phyloP scores from a whole-genome alignment of 2,797 vertebrate species.

The Sibirionetta formosa region DNA sequence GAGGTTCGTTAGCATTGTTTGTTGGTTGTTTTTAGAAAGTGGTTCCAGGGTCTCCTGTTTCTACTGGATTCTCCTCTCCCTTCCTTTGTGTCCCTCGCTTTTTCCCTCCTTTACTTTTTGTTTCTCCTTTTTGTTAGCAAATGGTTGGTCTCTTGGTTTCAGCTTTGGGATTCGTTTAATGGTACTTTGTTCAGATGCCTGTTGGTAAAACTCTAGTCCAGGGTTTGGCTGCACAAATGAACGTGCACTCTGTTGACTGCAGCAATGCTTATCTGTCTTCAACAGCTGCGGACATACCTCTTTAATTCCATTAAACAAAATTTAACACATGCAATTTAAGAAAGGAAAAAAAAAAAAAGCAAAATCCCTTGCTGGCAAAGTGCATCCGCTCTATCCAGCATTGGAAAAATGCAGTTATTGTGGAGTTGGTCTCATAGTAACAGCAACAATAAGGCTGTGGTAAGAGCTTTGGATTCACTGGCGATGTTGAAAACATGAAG shows the following conservation, averaged over 20 bases:
- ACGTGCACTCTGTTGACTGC: not conserved
- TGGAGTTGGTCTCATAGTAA: conserved; percentile 59
- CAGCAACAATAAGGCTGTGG: conserved; percentile 61
- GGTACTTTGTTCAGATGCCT: not conserved
- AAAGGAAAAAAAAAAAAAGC: not conserved
- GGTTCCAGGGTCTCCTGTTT: not conserved
- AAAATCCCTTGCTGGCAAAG: conserved; percentile 28
- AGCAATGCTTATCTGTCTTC: not conserved
- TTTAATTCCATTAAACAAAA: conserved; percentile 22
- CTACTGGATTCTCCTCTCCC: not conserved
- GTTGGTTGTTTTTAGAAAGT: not conserved
- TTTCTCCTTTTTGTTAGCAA: not conserved
- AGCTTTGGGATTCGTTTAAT: not conserved
- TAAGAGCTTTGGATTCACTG: not conserved
- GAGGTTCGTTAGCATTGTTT: not conserved
- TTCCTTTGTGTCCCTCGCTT: not conserved
- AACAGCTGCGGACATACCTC: not conserved
- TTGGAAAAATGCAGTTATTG: conserved; percentile 56
- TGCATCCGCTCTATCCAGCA: not conserved
- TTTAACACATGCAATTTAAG: not conserved
- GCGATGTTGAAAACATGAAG: not conserved
- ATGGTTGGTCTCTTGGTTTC: not conserved
- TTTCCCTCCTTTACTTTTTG: not conserved
- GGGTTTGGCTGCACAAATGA: not conserved
- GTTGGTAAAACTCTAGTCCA: not conserved